Conservation (phyloP, 2,888 invertebrate genomes). For the Drosophila ezoana region DNA sequence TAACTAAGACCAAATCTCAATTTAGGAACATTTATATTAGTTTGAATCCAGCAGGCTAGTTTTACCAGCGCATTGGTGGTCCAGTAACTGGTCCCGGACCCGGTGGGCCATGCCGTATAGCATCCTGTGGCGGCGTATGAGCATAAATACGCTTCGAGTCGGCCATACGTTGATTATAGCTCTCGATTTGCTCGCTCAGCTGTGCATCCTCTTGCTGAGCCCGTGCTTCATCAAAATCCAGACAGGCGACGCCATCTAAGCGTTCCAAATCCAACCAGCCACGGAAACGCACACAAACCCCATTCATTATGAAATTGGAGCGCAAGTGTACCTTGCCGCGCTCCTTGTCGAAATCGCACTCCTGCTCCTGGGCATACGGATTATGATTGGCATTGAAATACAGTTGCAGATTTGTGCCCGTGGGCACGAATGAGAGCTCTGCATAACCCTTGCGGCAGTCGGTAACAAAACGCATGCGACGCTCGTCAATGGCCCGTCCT, state of each 20-base stretch:
- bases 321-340: conserved; percentile 96
- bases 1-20: not conserved
- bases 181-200: conserved; percentile 86
- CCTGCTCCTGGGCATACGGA: conserved; percentile 89
- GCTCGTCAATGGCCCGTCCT: conserved; percentile 95
- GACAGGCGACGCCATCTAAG: conserved; percentile 95
- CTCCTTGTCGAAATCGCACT: conserved; percentile 97
- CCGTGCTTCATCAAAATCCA: conserved; percentile 95
- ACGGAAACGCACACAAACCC: conserved; percentile 97
- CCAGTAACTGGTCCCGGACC: conserved; percentile 24
- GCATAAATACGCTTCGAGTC: conserved; percentile 63
- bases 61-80: conserved; percentile 63
- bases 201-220: conserved; percentile 95
- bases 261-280: conserved; percentile 97
- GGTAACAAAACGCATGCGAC: conserved; percentile 94
- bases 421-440: conserved; percentile 95
- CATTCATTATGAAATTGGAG: conserved; percentile 97
- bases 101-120: conserved; percentile 33
- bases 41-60: not conserved
- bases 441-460: conserved; percentile 97
- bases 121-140: conserved; percentile 61
- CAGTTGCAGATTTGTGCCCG: conserved; percentile 97
- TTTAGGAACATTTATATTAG: too few species aligned
- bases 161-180: conserved; percentile 56
- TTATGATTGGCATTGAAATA: conserved; percentile 88